Conservation (phyloP, 2,797 vertebrate genomes). For the Anguilla marmorata region DNA sequence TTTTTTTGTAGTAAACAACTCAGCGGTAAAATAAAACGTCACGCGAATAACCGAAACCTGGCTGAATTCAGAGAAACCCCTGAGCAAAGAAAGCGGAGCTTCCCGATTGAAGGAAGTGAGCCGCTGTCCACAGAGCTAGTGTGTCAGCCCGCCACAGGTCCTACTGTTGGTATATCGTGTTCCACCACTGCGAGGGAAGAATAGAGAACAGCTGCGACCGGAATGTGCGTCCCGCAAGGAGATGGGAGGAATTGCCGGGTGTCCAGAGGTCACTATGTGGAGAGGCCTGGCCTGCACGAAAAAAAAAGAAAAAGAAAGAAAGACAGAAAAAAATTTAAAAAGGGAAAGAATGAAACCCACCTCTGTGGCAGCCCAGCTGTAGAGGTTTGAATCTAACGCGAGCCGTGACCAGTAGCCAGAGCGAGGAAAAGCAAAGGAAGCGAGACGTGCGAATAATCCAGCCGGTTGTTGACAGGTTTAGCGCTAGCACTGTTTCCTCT, state of each 20-base stretch:
- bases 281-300: neutral
- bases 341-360: neutral
- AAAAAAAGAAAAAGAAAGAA: neutral
- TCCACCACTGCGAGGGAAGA: neutral
- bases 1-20: too few species aligned
- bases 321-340: too few species aligned
- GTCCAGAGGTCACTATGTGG: neutral
- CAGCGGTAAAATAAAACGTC: too few species aligned
- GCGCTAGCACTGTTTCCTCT: neutral
- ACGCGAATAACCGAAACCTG: neutral
- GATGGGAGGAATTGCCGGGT: neutral
- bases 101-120: neutral
- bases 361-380: neutral
- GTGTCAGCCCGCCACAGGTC: neutral
- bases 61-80: neutral
- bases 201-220: neutral
- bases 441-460: neutral
- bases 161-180: neutral
- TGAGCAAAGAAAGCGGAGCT: too few species aligned
- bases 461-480: neutral
- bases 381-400: neutral
- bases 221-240: neutral
- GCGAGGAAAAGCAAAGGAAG: neutral
- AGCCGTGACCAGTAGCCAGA: neutral
- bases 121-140: neutral